phyloP scores from a whole-genome alignment of 2,797 vertebrate genomes.

The Poecilia wingei region DNA sequence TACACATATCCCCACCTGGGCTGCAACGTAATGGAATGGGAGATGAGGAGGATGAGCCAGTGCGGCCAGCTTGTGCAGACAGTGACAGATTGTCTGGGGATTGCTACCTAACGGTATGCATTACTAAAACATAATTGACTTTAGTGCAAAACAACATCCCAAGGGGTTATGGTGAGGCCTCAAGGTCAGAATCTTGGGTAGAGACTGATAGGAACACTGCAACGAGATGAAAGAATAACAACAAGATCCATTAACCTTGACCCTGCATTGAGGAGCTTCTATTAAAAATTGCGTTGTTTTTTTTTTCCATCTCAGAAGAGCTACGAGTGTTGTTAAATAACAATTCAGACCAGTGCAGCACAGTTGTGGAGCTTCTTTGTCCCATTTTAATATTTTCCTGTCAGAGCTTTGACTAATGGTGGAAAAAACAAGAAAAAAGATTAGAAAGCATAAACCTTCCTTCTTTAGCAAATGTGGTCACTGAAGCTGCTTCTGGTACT shows the following conservation, averaged over 20 bases:
- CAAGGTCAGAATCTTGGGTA: slow-evolving; percentile 69
- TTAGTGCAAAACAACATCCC: slow-evolving; percentile 67
- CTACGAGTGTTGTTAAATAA: slow-evolving; percentile 12
- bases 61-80: slow-evolving; percentile 67
- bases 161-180: slow-evolving; percentile 54
- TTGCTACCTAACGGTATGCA: slow-evolving; percentile 74
- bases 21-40: slow-evolving; percentile 60
- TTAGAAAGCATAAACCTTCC: slow-evolving; percentile 10
- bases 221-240: slow-evolving; percentile 34
- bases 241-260: slow-evolving; percentile 51
- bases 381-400: slow-evolving; percentile 12
- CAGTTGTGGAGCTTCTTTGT: slow-evolving; percentile 26
- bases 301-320: slow-evolving; percentile 8
- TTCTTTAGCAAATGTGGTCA: slow-evolving; percentile 17
- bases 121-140: slow-evolving; percentile 79
- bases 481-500: slow-evolving; percentile 34
- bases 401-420: slow-evolving; percentile 11
- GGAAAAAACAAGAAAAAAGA: neutral
- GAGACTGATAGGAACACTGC: slow-evolving; percentile 2
- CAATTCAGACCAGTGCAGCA: slow-evolving; percentile 17
- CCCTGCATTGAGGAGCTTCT: slow-evolving; percentile 40
- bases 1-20: slow-evolving; percentile 46
- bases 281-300: neutral
- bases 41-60: slow-evolving; percentile 67
- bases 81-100: slow-evolving; percentile 75